Conservation (phyloP, 2,888 invertebrate genomes). For the Trissoscelio sp. region DNA sequence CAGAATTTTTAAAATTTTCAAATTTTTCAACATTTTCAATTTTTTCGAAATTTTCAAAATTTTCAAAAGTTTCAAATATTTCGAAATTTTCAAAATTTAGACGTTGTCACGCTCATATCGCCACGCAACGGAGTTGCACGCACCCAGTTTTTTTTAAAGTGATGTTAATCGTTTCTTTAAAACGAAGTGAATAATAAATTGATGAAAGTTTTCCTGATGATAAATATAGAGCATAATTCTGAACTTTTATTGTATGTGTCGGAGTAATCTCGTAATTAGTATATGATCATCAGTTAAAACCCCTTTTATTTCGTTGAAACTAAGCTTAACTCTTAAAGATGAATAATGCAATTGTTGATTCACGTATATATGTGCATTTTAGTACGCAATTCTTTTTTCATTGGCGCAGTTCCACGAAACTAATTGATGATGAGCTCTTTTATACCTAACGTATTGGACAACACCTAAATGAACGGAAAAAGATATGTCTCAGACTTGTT, state of each 20-base stretch:
- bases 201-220: too few species aligned
- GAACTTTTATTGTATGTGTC: constrained; percentile 43
- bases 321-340: constrained; percentile 54
- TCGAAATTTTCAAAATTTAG: too few species aligned
- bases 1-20: too few species aligned
- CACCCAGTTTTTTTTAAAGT: too few species aligned
- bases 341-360: constrained; percentile 43
- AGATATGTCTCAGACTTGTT: constrained; percentile 22
- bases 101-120: too few species aligned
- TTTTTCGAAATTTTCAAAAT: too few species aligned
- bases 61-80: too few species aligned
- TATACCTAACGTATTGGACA: constrained; percentile 34
- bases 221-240: too few species aligned
- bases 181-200: too few species aligned
- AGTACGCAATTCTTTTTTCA: background rate
- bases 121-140: too few species aligned
- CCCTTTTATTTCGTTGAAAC: constrained; percentile 60
- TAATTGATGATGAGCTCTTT: constrained; percentile 42
- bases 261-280: constrained; percentile 60
- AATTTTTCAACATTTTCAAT: too few species aligned
- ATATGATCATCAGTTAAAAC: constrained; percentile 55
- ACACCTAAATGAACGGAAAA: constrained; percentile 31
- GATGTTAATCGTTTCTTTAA: too few species aligned
- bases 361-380: constrained; percentile 8
- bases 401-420: constrained; percentile 9